Percentiles rank a stretch among this genome's conserved stretches.
phyloP scores from a whole-genome alignment of 2,113 vertebrate genomes.

The Melanerpes aurifrons region DNA sequence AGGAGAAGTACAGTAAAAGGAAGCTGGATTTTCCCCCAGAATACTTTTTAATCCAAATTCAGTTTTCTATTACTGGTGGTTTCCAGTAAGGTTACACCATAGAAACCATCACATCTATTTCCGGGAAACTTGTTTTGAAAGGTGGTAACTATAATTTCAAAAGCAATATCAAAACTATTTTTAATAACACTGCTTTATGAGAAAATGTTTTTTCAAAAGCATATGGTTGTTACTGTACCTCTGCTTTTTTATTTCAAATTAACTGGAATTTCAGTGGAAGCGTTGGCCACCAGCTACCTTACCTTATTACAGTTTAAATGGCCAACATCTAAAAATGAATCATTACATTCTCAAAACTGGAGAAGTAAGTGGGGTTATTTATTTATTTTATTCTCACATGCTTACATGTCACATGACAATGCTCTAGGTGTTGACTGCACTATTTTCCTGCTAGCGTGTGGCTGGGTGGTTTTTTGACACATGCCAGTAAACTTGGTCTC shows the following conservation, averaged over 20 bases:
- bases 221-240: background rate
- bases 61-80: background rate
- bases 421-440: no score
- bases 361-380: background rate
- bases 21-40: conserved; percentile 24
- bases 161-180: background rate
- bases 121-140: conserved; percentile 2
- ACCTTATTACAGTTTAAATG: background rate
- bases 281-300: background rate
- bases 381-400: background rate
- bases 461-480: background rate
- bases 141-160: background rate
- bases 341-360: background rate
- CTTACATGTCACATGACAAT: background rate
- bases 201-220: background rate
- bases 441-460: background rate
- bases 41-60: background rate
- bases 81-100: background rate
- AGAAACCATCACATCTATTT: conserved; percentile 11
- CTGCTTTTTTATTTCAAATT: background rate
- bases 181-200: background rate
- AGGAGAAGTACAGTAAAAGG: conserved; percentile 21
- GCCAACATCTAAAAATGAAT: background rate
- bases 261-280: background rate
- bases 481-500: background rate